Evolutionary conservation across 2,888 invertebrate species (phyloP).

Genomic region (Tholera decimalis): DNA sequence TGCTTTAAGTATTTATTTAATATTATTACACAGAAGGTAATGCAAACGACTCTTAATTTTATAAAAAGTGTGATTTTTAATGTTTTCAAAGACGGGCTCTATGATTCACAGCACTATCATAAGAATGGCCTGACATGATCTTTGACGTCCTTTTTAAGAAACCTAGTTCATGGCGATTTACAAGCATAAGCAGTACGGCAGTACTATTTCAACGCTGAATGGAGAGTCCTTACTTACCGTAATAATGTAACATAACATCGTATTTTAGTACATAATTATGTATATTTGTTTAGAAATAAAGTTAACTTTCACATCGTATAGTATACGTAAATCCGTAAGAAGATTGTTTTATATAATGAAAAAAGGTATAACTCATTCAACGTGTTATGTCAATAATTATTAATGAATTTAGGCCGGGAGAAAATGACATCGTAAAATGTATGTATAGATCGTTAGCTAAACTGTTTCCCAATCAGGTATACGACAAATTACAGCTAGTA

Average conservation of each 20-base stretch:
- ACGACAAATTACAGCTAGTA: constrained; percentile 34
- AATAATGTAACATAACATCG: background rate
- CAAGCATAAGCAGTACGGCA: background rate
- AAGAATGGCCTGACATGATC: no score
- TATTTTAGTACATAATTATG: no score
- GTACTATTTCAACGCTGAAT: background rate
- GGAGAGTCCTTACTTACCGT: background rate
- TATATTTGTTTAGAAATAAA: no score
- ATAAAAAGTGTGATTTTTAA: background rate
- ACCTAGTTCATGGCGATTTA: no score
- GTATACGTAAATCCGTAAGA: background rate
- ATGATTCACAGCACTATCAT: no score
- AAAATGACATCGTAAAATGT: no score
- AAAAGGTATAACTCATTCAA: background rate
- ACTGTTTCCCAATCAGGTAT: background rate
- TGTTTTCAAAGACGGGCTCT: no score
- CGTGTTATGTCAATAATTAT: no score
- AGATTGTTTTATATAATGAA: background rate
- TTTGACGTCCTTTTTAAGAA: no score
- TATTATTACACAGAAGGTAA: no score
- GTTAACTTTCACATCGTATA: no score
- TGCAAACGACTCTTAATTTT: background rate
- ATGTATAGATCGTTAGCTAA: background rate
- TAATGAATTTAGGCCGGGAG: background rate
- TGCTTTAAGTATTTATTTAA: no score